phyloP scores from a whole-genome alignment of 1,140 invertebrate genomes.

The honey bee (Apis mellifera) region Amel_HAv3.1 CM009931.2:20901501-20902000 shows the following conservation, averaged over 20 bases:
- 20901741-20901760: not conserved
- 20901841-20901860: not conserved
- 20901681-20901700: slow-evolving; percentile 8
- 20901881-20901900: not conserved
- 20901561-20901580: not conserved
- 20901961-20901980: slow-evolving; percentile 62
- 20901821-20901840: too few relatives aligned
- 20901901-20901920: slow-evolving; percentile 1
- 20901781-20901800: not conserved
- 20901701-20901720: not conserved
- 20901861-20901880: slow-evolving; percentile 5
- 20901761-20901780: not conserved
- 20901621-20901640: slow-evolving; percentile 42
- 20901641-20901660: slow-evolving; percentile 18
- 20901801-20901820: not conserved
- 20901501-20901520: not conserved
- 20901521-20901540: not conserved
- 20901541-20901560: not conserved
- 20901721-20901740: too few relatives aligned
- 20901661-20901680: not conserved
- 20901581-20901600: slow-evolving; percentile 3
- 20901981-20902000: slow-evolving; percentile 59
- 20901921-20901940: slow-evolving; percentile 30
- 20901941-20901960: slow-evolving; percentile 66
- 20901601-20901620: not conserved